phyloP scores from a whole-genome alignment of 2,113 vertebrate species.

The Hemibagrus wyckioides region DNA sequence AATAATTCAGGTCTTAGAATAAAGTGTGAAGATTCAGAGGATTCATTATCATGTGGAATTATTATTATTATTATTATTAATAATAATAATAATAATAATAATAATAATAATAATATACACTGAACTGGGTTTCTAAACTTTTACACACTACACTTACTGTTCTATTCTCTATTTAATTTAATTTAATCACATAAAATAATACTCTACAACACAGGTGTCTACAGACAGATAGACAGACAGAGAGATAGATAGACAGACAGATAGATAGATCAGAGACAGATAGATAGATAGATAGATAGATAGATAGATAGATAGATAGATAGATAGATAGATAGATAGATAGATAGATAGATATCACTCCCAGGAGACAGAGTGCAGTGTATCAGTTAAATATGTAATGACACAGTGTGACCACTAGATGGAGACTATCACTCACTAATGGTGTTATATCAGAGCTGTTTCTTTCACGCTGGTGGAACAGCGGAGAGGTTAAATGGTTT shows the following conservation, averaged over 20 bases:
- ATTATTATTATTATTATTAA: too few species aligned
- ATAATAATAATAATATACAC: background rate
- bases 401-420: background rate
- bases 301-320: background rate
- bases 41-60: too few species aligned
- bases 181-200: too few species aligned
- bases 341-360: too few species aligned
- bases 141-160: background rate
- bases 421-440: background rate
- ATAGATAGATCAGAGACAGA: background rate
- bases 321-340: too few species aligned
- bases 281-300: background rate
- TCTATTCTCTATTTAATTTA: background rate
- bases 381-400: background rate
- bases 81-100: rapidly evolving
- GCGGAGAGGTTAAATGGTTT: too few species aligned
- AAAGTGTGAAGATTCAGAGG: background rate
- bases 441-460: background rate
- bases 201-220: too few species aligned
- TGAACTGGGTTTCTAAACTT: background rate
- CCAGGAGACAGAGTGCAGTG: background rate
- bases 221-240: background rate
- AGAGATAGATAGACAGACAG: background rate
- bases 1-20: background rate
- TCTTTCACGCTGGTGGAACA: background rate